Base-by-base conservation (phyloP, 2,888 invertebrate genomes). In the Craniophora ligustri region DNA sequence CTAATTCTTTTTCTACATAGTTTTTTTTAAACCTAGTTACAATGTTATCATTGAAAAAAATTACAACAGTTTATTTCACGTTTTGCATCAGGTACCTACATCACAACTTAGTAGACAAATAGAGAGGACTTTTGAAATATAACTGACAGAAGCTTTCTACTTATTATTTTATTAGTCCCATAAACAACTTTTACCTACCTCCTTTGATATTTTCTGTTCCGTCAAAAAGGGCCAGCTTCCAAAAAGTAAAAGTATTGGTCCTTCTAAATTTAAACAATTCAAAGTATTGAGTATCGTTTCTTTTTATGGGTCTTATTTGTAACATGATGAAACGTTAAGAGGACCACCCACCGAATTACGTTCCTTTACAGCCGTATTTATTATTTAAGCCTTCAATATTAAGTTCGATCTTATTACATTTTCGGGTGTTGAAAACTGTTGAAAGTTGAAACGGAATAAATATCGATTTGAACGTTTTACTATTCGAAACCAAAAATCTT, bases 341-440 rank as follows among this genome's bases (percentile, higher is more conserved):
- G 58, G 76, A 74, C 76, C 78, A 76, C 80, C 80, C 77, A 77
- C 66, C 26, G 73, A 21, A 67, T 67, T 57, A 49, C 56, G 50
- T 76, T n/a, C n/a, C n/a, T n/a, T 74, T 73, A 68, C 66, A 47
- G 46, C 55, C 64, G 66, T 66, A 67, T 74, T 67, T 74, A 72
- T 26, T 67, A 75, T 79, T 78, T 69, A 76, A 32, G 44, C 58
- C 54, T 46, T 59, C 34, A 55, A 57, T 61, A 42, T 46, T 15
- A 15, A 15, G 49, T 34, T 39, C 26, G 26, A 48, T 41, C 53
- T 66, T 14, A 13, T 26, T 26, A 14, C 10, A 23, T 26, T 39
- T 16, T 26, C 5, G 8, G 3, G 2, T 6, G 11, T 13, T 1
- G 1, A 32, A 0, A 15, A 10, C 4, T n/a, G 32, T n/a, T n/a